Conservation (phyloP, 2,113 vertebrate genomes). For the Syngnathus typhle region DNA sequence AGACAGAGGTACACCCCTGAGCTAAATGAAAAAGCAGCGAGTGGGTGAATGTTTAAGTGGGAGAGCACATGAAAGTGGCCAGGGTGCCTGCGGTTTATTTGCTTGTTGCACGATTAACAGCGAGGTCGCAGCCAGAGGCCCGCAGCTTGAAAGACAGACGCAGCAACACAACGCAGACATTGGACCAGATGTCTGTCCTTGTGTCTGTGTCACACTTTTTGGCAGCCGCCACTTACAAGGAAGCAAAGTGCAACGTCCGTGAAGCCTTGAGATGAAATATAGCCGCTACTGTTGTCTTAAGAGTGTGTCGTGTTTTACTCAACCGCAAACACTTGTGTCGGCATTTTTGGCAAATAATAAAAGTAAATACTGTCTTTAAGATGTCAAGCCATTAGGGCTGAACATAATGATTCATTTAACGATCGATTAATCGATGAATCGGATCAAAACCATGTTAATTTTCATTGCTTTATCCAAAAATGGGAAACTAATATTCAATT, state of each 20-base stretch:
- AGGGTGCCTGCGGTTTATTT: neutral
- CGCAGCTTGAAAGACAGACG: conserved; percentile 2
- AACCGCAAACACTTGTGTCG: neutral
- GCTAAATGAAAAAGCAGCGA: neutral
- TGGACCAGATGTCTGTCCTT: neutral
- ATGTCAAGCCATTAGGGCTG: neutral
- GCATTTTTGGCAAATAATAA: neutral
- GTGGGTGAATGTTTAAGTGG: conserved; percentile 6
- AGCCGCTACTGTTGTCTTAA: neutral
- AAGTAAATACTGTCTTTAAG: neutral
- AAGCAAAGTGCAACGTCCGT: neutral
- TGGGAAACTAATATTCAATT: too few species aligned
- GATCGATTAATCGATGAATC: too few species aligned
- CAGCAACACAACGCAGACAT: neutral
- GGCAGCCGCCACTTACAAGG: neutral
- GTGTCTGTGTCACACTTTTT: conserved; percentile 1
- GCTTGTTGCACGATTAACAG: conserved; percentile 1
- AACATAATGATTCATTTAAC: neutral
- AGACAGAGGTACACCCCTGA: conserved; percentile 1
- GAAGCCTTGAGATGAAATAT: neutral
- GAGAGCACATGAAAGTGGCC: neutral
- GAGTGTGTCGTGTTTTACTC: neutral
- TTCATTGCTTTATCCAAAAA: too few species aligned
- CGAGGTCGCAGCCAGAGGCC: conserved; percentile 2
- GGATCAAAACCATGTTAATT: too few species aligned